Conservation (phyloP, 2,888 invertebrate species). For the Nephrotoma flavescens region DNA sequence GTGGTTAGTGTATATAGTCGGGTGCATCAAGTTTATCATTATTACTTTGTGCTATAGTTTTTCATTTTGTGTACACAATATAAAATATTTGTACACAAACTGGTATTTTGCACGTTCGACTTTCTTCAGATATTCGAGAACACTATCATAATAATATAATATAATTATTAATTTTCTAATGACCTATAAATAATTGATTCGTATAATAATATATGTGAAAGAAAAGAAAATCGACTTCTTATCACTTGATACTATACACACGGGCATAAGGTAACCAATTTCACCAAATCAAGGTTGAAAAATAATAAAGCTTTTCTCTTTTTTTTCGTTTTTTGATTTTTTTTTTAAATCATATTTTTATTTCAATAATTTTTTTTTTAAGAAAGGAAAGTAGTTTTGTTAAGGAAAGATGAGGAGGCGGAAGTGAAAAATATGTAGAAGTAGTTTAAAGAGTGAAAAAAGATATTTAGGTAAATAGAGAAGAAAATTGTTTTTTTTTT, state of each 20-base stretch:
- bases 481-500: background rate
- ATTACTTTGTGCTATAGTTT: background rate
- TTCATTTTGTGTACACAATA: background rate
- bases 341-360: background rate
- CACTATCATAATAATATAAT: background rate
- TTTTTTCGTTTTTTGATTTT: background rate
- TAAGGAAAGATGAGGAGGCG: background rate
- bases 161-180: background rate
- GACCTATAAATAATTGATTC: background rate
- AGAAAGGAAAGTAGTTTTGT: background rate
- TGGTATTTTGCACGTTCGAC: background rate
- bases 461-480: background rate
- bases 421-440: background rate
- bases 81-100: background rate
- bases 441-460: background rate
- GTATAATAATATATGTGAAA: background rate
- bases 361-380: background rate
- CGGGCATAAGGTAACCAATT: background rate
- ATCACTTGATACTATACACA: background rate
- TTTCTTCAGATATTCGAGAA: background rate
- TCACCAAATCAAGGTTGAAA: background rate
- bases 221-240: background rate
- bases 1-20: background rate
- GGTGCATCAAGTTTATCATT: background rate
- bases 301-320: background rate